phyloP scores from a whole-genome alignment of 2,113 vertebrate species.

The Solea senegalensis region DNA sequence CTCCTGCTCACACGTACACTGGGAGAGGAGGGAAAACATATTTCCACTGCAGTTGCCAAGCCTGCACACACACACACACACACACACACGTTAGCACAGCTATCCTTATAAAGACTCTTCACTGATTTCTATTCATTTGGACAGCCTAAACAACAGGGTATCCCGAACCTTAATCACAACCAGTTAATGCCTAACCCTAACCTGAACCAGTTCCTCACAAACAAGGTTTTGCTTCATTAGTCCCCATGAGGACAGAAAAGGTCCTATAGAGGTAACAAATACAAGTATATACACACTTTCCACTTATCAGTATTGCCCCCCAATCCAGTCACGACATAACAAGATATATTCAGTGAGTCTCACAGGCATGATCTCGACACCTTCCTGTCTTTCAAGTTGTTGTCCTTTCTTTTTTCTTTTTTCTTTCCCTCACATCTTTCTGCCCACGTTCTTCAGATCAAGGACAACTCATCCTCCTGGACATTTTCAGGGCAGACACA shows the following conservation, averaged over 20 bases:
- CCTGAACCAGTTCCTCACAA: no score
- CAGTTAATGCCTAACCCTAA: not conserved
- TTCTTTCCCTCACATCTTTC: slow-evolving; percentile 30
- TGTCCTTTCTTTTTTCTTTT: slow-evolving; percentile 27
- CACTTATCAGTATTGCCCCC: slow-evolving; percentile 42
- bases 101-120: no score
- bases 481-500: slow-evolving; percentile 27
- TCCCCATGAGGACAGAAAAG: no score
- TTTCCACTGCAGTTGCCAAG: slow-evolving; percentile 70
- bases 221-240: no score
- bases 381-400: slow-evolving; percentile 8
- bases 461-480: slow-evolving; percentile 57
- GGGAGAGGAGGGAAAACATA: slow-evolving; percentile 56
- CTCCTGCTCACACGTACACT: slow-evolving; percentile 60
- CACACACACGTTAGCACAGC: not conserved
- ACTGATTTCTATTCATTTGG: no score
- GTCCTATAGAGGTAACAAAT: no score
- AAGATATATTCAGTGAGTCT: slow-evolving; percentile 42
- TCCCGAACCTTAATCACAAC: no score
- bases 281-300: slow-evolving; percentile 27
- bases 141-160: no score
- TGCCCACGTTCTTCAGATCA: slow-evolving; percentile 53
- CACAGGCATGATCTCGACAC: slow-evolving; percentile 26
- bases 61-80: slow-evolving; percentile 11
- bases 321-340: slow-evolving; percentile 58